Evolutionary conservation across 2,113 vertebrate genomes (phyloP).

Genomic region (Tragulus kanchil): DNA sequence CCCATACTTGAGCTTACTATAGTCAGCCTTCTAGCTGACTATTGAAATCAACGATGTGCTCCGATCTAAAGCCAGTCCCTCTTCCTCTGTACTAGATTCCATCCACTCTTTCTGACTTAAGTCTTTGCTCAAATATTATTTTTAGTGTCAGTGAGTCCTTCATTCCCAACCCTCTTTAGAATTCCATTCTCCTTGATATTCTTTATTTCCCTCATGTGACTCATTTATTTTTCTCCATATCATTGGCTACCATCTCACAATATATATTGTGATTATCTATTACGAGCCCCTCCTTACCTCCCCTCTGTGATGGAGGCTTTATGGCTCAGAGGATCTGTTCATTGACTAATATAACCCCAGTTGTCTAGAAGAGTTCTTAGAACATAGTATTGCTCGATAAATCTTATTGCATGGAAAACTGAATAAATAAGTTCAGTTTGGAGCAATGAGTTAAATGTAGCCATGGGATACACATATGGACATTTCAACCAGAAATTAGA

Average conservation of each 20-base stretch:
- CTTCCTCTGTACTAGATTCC: not conserved
- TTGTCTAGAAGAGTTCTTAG: not conserved
- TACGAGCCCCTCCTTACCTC: rapidly evolving
- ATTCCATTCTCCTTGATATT: not conserved
- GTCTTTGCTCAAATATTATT: not conserved
- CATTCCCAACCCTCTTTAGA: not conserved
- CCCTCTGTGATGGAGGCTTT: not conserved
- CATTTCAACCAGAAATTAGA: not conserved
- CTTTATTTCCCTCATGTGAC: not conserved
- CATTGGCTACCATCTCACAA: not conserved
- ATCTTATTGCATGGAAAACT: not conserved
- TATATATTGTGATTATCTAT: not conserved
- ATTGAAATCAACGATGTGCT: not conserved
- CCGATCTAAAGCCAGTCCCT: not conserved
- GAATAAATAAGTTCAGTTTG: not conserved
- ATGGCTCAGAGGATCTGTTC: not conserved
- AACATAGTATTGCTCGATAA: not conserved
- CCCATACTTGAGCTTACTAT: not conserved
- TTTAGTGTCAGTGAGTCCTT: not conserved
- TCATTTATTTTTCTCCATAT: not conserved
- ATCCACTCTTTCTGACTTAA: not conserved
- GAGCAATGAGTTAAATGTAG: not conserved
- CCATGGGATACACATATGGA: not conserved
- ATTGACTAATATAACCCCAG: not conserved
- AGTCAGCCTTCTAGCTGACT: not conserved